Evolutionary conservation across 2,797 vertebrate genomes (phyloP), one percentile per base, ranked within the genome.

Genomic region (Parauchenoglanis punctatus): DNA sequence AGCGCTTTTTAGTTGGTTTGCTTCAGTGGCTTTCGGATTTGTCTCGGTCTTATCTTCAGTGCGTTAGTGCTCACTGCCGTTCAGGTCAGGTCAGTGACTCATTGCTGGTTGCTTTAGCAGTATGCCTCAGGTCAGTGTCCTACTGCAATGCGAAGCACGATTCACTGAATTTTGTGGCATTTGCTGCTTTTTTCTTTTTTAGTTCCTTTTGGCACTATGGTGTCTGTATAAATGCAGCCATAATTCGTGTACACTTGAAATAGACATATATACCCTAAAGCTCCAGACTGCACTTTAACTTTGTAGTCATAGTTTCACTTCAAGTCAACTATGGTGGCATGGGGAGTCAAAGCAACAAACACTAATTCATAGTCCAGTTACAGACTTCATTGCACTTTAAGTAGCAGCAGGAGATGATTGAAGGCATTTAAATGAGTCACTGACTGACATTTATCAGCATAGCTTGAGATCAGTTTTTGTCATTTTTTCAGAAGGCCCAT

Each of bases 41-140:
- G 81, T 54, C 44, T 54, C 44, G 23, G 81, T 20, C n/a, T 31
- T 52, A 6, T 84, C 28, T 84, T 72, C 31, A 25, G 65, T 44
- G 58, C 23, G 52, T 56, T 72, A 84, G 49, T 15, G 52, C 10
- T 84, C 67, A 40, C 58, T 81, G 40, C 40, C 13, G 52, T 35
- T 58, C 83, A 68, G 80, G 68, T 84, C 83, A 84, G 80, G 68
- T 84, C 83, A 84, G 67, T 72, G 68, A 84, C 83, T 84, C 83
- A 84, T 70, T 35, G 49, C 65, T 84, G 52, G 61, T 72, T 86
- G 85, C 40, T 81, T 81, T 46, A 61, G 63, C 63, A 52, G 15
- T 46, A n/a, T 59, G 77, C 77, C 77, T 72, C 23, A 70, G 85
- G 85, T 46, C 28, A 67, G 35, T 49, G 77, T 49, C 54, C 10